phyloP scores from a whole-genome alignment of 1,140 invertebrate species.

The Pogonognathellus flavescens region DNA sequence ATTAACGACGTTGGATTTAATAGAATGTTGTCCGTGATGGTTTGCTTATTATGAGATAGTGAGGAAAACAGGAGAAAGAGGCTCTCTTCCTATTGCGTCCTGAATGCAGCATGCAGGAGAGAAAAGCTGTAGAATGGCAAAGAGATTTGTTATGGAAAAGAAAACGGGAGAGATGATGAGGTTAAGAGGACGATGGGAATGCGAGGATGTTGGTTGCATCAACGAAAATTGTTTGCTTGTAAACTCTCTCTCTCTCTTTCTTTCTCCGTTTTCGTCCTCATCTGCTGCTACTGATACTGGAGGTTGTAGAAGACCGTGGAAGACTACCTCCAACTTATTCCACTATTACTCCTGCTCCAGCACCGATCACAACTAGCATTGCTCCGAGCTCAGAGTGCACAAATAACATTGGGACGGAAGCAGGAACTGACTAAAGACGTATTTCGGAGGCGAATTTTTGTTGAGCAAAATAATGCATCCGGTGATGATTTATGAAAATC shows the following conservation, averaged over 20 bases:
- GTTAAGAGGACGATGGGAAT: constrained; percentile 9
- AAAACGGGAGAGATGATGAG: constrained; percentile 36
- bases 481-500: constrained; percentile 68
- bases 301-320: not conserved
- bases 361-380: too few species aligned
- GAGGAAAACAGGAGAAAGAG: not conserved
- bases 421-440: not conserved
- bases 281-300: not conserved
- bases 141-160: constrained; percentile 7
- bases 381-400: too few species aligned
- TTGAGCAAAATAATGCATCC: constrained; percentile 64
- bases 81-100: not conserved
- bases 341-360: too few species aligned
- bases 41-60: constrained; percentile 8
- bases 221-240: not conserved
- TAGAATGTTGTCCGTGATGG: constrained; percentile 6
- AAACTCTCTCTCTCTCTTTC: not conserved
- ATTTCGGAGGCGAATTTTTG: constrained; percentile 58
- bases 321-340: not conserved
- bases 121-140: not conserved
- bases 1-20: not conserved
- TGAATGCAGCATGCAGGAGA: not conserved
- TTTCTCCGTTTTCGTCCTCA: not conserved
- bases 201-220: not conserved
- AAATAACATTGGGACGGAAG: not conserved